Conservation (phyloP, 2,797 vertebrate genomes). For the Pangasius krempfi region DNA sequence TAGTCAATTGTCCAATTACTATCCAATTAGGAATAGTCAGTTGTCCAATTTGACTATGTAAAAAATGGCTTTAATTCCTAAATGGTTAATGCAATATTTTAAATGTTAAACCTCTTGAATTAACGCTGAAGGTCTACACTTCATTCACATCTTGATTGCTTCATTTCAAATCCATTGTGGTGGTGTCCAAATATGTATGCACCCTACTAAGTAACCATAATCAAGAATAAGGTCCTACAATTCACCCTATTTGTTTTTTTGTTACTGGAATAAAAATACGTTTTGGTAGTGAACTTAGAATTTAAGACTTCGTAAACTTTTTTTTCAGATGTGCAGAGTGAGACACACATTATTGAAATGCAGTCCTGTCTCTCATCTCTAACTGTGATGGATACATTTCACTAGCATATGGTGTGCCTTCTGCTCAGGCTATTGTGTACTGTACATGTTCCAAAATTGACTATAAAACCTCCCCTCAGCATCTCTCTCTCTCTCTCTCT, state of each 20-base stretch:
- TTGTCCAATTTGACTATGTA: too few relatives aligned
- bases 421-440: slow-evolving; percentile 3
- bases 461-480: background rate
- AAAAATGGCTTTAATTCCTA: background rate
- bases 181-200: background rate
- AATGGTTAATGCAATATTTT: background rate
- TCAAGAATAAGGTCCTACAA: background rate
- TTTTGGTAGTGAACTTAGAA: background rate
- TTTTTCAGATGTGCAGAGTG: slow-evolving; percentile 17
- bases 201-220: background rate
- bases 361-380: slow-evolving; percentile 10
- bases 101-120: background rate
- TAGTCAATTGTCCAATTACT: background rate
- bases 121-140: background rate
- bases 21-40: too few relatives aligned
- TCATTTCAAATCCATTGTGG: background rate
- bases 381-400: slow-evolving; percentile 6
- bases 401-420: slow-evolving; percentile 12
- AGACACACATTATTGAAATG: slow-evolving; percentile 44
- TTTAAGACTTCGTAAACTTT: background rate
- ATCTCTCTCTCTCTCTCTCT: background rate
- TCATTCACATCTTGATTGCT: background rate
- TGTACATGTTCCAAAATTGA: slow-evolving; percentile 21
- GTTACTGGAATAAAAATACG: background rate
- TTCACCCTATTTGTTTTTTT: too few relatives aligned